Conservation (phyloP, 92 coral and sea anemone genomes). For the Palythoa grandis region DNA sequence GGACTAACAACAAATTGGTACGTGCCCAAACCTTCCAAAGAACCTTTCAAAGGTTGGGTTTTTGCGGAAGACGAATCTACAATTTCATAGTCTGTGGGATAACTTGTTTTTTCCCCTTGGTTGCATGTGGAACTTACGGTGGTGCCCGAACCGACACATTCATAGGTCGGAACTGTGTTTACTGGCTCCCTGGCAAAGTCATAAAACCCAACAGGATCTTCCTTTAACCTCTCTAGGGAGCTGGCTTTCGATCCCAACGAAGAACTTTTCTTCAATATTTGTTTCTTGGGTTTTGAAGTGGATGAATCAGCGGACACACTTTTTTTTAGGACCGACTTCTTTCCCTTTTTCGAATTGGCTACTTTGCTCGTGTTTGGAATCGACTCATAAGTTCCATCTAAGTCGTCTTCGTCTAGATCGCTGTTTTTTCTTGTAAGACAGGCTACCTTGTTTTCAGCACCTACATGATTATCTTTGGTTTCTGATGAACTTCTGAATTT, state of each 20-base stretch:
- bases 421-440: slow-evolving; percentile 12
- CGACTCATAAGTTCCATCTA: slow-evolving; percentile 26
- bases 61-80: slow-evolving; percentile 1
- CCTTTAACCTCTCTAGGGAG: background rate
- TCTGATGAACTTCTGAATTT: slow-evolving; percentile 10
- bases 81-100: background rate
- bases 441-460: background rate
- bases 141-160: background rate
- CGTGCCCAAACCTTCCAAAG: background rate
- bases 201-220: slow-evolving; percentile 21
- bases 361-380: background rate
- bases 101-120: background rate
- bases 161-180: slow-evolving; percentile 10
- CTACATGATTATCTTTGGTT: background rate
- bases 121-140: background rate
- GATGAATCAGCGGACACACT: slow-evolving; percentile 18
- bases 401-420: slow-evolving; percentile 8
- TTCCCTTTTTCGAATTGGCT: slow-evolving; percentile 6
- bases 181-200: slow-evolving; percentile 28
- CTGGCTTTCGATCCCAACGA: background rate
- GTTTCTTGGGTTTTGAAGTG: slow-evolving; percentile 14
- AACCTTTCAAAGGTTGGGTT: background rate
- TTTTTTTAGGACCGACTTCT: slow-evolving; percentile 3
- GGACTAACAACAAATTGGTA: background rate
- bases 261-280: slow-evolving; percentile 12